These are phyloP conservation scores for Zhuqinia jingwanae DNA, from an alignment of 2,888 invertebrate genomes.

Conservation along the genomic window DNA sequence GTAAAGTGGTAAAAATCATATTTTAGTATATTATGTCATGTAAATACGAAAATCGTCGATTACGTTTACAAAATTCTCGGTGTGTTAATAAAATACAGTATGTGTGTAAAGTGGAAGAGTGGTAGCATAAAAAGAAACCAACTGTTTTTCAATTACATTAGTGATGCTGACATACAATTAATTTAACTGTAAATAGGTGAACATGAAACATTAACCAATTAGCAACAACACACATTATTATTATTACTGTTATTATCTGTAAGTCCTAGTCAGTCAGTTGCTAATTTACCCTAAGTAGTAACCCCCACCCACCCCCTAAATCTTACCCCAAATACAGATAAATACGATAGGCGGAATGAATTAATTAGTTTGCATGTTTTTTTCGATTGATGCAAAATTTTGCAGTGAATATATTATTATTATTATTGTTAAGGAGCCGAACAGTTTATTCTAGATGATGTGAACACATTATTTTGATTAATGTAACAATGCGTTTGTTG, in stretches of 20 bases:
- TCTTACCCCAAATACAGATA: neutral
- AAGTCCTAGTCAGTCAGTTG: constrained; percentile 43
- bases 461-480: too few species aligned
- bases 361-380: too few species aligned
- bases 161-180: too few species aligned
- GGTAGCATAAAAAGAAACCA: too few species aligned
- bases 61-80: constrained; percentile 28
- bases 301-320: neutral
- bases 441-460: too few species aligned
- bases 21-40: constrained; percentile 45
- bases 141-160: constrained; percentile 19
- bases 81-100: neutral
- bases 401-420: too few species aligned
- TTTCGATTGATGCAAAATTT: too few species aligned
- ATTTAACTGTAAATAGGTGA: too few species aligned
- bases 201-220: neutral
- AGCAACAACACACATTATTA: neutral
- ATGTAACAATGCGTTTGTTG: too few species aligned
- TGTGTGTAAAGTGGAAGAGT: neutral
- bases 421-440: too few species aligned
- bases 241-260: neutral
- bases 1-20: constrained; percentile 21
- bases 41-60: constrained; percentile 5
- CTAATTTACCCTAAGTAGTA: constrained; percentile 12
- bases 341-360: neutral